These are phyloP conservation scores for Argyra leucocephala DNA, from an alignment of 2,888 invertebrate genomes.

Conservation along the genomic window DNA sequence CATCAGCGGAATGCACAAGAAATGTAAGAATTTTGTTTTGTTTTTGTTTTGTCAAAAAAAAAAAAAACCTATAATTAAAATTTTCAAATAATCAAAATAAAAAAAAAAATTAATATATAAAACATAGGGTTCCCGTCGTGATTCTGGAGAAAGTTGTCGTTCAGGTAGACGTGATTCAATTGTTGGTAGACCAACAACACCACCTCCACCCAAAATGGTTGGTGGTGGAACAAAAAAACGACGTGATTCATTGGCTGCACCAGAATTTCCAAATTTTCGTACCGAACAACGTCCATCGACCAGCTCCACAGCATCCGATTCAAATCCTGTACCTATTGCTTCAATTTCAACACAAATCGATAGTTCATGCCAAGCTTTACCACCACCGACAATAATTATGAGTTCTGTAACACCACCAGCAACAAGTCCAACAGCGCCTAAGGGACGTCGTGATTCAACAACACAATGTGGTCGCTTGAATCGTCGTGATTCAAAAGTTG, in stretches of 20 bases:
- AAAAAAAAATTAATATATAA: background rate
- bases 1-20: constrained; percentile 25
- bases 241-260: constrained; percentile 48
- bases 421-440: constrained; percentile 61
- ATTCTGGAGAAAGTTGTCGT: constrained; percentile 59
- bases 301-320: constrained; percentile 64
- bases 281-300: constrained; percentile 62
- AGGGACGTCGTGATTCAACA: constrained; percentile 68
- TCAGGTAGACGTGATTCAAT: constrained; percentile 62
- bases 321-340: constrained; percentile 46
- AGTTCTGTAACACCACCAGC: constrained; percentile 76
- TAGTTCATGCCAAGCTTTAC: constrained; percentile 53
- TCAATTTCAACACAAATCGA: constrained; percentile 48
- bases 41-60: constrained; percentile 29
- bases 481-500: constrained; percentile 58
- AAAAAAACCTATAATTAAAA: too few species aligned
- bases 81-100: constrained; percentile 26
- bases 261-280: constrained; percentile 45
- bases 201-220: constrained; percentile 50
- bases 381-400: constrained; percentile 69
- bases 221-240: constrained; percentile 56
- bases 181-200: constrained; percentile 44
- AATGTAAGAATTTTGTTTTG: constrained; percentile 23
- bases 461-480: constrained; percentile 66
- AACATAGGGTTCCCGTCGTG: constrained; percentile 45